These are phyloP conservation scores for Myioborus miniatus DNA, from an alignment of 2,797 vertebrate species.

Conservation along the genomic window DNA sequence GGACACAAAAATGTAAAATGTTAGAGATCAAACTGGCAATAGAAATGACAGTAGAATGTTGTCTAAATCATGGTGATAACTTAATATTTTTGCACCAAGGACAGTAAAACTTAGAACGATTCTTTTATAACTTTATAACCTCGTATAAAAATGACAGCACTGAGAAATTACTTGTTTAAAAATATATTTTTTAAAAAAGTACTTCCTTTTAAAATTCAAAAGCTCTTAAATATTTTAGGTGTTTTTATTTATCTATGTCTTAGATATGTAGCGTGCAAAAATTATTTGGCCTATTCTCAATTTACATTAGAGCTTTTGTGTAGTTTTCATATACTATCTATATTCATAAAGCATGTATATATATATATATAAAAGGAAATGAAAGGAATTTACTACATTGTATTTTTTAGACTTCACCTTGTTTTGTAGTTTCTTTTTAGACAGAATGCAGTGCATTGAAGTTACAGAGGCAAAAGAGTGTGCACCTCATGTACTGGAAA, in stretches of 20 bases:
- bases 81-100: background rate
- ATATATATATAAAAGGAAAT: no score
- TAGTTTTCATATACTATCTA: background rate
- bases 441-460: no score
- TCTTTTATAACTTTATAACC: background rate
- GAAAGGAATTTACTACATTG: background rate
- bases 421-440: no score
- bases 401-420: no score
- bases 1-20: background rate
- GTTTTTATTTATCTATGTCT: background rate
- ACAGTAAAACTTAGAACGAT: rapidly evolving
- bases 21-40: background rate
- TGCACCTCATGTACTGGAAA: background rate
- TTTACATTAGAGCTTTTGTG: background rate
- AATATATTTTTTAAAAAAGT: rapidly evolving
- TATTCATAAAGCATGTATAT: rapidly evolving
- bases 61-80: background rate
- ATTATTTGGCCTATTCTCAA: background rate
- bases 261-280: background rate
- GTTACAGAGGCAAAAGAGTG: no score
- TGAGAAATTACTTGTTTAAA: background rate
- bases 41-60: background rate
- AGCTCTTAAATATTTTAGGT: background rate
- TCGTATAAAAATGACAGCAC: background rate
- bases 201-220: background rate